Evolutionary conservation across 2,888 invertebrate species (phyloP), one percentile per base, ranked within the genome.

Genomic region (Drosophila prolongata): DNA sequence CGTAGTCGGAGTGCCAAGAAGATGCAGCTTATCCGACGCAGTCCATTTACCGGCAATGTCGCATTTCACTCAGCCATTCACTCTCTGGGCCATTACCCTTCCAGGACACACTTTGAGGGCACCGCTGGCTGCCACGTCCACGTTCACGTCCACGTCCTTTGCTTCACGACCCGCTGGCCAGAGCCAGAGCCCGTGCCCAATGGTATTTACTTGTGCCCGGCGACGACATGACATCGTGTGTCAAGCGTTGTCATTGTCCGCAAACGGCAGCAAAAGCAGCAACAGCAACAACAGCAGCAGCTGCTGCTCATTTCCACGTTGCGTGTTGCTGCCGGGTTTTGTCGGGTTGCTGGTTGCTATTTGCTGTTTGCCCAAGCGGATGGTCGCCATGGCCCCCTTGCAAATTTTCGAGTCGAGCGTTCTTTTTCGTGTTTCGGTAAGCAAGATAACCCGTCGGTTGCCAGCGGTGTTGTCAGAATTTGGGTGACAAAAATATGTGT

Each of bases 261-360:
- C 53, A 66, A 58, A 44, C 61, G 11, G 35, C 35, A 35, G 35
- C 11, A 11, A 35, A 11, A 35, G 35, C 35, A 35, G 4, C 47
- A 47, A 13, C 19, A 46, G 27, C 47, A 59, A 14, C 59, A 43
- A 44, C 60, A 16, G 24, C 64, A 27, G 65, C 55, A 46, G 73
- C 75, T 59, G 74, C 66, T 79, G 84, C 66, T 71, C 69, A 75
- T 70, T 80, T 77, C 56, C 60, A 54, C 56, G 59, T 79, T 83
- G 75, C 80, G 75, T 79, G 86, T 70, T 69, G 77, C 43, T 79
- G 65, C 37, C 59, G 46, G 58, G 60, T 14, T 57, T 13, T 42
- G 30, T 42, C 8, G 27, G 54, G 43, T 44, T 60, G 54, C 38
- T 9, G 52, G 52, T 42, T 60, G 52, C 30, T 42, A 57, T 50